Percentiles rank a stretch among this genome's conserved stretches.
Conservation (phyloP, 2,113 vertebrate genomes). For the Sterna hirundo region DNA sequence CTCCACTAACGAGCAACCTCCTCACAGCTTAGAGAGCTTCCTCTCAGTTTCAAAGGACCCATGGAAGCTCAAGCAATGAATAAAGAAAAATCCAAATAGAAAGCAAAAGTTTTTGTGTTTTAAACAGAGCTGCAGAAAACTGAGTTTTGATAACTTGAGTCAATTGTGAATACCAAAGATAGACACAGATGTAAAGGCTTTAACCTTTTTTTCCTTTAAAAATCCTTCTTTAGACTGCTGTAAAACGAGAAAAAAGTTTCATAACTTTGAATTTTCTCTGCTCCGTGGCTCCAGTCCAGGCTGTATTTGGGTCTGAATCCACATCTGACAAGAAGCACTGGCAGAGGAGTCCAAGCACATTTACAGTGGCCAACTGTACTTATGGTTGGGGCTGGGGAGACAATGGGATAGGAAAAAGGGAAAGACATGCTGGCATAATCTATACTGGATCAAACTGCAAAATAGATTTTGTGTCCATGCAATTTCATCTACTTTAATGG, state of each 20-base stretch:
- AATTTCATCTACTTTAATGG: background rate
- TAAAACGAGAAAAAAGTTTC: background rate
- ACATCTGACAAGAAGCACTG: background rate
- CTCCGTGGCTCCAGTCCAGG: background rate
- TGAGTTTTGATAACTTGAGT: background rate
- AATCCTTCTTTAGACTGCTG: background rate
- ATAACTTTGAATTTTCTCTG: background rate
- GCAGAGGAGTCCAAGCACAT: background rate
- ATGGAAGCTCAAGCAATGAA: background rate
- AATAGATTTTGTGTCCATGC: background rate
- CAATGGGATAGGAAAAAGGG: background rate
- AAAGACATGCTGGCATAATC: background rate
- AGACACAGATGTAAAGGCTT: background rate
- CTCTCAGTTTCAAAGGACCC: background rate
- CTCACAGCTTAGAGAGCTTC: background rate
- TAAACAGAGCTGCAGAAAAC: background rate
- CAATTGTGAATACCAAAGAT: background rate
- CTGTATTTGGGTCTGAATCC: background rate
- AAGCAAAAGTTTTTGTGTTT: background rate
- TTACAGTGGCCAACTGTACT: background rate
- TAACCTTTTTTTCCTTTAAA: background rate
- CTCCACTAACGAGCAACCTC: background rate
- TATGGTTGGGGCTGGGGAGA: background rate
- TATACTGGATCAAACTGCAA: background rate
- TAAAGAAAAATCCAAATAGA: background rate